These are phyloP conservation scores for Cephus rjabovi DNA, from an alignment of 2,888 invertebrate species.

Conservation along the genomic window DNA sequence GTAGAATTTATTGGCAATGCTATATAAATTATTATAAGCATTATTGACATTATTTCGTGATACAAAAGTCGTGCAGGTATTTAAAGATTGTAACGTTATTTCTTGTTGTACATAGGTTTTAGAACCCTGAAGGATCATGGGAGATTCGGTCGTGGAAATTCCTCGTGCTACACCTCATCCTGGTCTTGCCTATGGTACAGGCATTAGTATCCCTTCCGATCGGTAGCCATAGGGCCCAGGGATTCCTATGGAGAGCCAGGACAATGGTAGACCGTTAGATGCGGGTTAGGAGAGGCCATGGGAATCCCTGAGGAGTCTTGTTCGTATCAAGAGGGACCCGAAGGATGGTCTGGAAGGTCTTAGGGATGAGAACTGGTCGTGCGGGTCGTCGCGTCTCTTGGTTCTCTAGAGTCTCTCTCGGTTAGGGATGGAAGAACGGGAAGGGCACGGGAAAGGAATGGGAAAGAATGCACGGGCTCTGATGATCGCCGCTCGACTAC, in stretches of 20 bases:
- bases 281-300: slow-evolving; percentile 21
- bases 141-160: not conserved
- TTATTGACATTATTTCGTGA: not conserved
- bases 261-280: slow-evolving; percentile 39
- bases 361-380: slow-evolving; percentile 8
- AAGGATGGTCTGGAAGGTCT: slow-evolving; percentile 6
- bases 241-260: slow-evolving; percentile 15
- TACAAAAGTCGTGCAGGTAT: not conserved
- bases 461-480: slow-evolving; percentile 17
- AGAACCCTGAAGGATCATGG: not conserved
- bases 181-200: not conserved
- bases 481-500: slow-evolving; percentile 9
- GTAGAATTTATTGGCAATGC: not conserved
- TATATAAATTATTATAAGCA: not conserved
- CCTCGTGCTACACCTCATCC: not conserved
- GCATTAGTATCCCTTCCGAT: not conserved
- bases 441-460: slow-evolving; percentile 1
- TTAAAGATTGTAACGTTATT: not conserved
- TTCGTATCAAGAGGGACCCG: slow-evolving; percentile 10
- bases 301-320: slow-evolving; percentile 21
- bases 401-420: slow-evolving; percentile 5
- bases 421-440: slow-evolving; percentile 6
- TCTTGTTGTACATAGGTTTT: not conserved
- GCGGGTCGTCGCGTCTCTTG: slow-evolving; percentile 1
- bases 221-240: slow-evolving; percentile 1